phyloP scores from a whole-genome alignment of 1,140 invertebrate genomes.

The Lordiphosa stackelbergi region DNA sequence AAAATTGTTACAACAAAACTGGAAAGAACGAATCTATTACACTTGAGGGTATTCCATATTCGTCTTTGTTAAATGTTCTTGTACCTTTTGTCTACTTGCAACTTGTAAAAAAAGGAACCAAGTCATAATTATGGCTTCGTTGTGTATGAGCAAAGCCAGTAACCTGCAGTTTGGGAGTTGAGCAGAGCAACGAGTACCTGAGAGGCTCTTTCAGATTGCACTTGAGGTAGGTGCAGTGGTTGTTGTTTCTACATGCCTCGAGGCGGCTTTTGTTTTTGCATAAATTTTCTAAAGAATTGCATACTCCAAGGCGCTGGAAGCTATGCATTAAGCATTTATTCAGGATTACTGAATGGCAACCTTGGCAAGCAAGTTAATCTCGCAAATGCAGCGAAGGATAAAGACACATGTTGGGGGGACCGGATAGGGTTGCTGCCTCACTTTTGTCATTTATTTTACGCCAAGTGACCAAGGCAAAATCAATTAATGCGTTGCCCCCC shows the following conservation, averaged over 20 bases:
- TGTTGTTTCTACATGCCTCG: constrained; percentile 18
- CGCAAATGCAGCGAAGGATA: constrained; percentile 39
- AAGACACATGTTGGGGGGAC: constrained; percentile 2
- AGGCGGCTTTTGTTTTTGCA: constrained; percentile 46
- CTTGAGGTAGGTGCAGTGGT: constrained; percentile 47
- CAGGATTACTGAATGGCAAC: constrained; percentile 27
- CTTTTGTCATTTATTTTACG: constrained; percentile 36
- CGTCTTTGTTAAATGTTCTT: not conserved
- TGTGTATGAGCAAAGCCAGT: constrained; percentile 25
- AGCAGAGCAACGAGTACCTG: constrained; percentile 24
- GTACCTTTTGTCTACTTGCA: constrained; percentile 12
- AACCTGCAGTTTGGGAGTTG: constrained; percentile 15
- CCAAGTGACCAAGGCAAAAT: constrained; percentile 58
- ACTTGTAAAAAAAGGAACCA: constrained; percentile 24
- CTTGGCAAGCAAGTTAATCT: constrained; percentile 48
- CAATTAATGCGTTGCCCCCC: constrained; percentile 50
- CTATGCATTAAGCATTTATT: constrained; percentile 42
- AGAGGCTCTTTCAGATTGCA: constrained; percentile 45
- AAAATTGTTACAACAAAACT: no score
- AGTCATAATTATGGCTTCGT: constrained; percentile 47
- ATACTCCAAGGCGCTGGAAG: constrained; percentile 38
- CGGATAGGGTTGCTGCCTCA: constrained; percentile 17
- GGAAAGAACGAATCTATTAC: not conserved
- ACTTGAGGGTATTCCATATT: constrained; percentile 16
- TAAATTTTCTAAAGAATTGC: constrained; percentile 48